A percentile compares a stretch with the other conserved stretches of the same genome.
Conservation (phyloP, 2,113 vertebrate genomes). For the Brachyhypopomus occidentalis region DNA sequence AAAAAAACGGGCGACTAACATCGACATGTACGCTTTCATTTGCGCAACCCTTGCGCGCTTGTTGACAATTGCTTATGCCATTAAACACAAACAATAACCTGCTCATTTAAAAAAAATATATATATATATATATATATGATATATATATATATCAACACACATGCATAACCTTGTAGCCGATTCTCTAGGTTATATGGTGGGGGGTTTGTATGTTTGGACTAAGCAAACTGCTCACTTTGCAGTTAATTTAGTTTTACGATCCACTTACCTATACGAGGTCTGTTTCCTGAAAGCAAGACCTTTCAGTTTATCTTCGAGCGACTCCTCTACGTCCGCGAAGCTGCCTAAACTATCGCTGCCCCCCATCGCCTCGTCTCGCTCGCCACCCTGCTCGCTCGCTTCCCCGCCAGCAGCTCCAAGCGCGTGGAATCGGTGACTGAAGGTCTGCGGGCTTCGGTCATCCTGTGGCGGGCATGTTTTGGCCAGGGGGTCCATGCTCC, state of each 20-base stretch:
- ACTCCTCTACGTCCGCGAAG: conserved; percentile 73
- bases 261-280: conserved; percentile 86
- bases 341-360: conserved; percentile 53
- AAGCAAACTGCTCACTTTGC: too few relatives aligned
- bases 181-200: background rate
- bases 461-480: conserved; percentile 63
- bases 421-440: background rate
- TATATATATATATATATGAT: too few relatives aligned
- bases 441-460: conserved; percentile 68
- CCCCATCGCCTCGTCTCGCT: conserved; percentile 63
- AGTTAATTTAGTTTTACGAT: background rate
- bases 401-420: conserved; percentile 55
- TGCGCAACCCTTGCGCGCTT: background rate
- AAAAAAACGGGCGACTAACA: too few relatives aligned
- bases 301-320: conserved; percentile 83
- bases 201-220: background rate
- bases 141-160: too few relatives aligned
- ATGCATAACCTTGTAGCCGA: too few relatives aligned
- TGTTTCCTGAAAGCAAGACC: conserved; percentile 87
- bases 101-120: background rate
- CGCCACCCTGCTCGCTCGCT: conserved; percentile 54
- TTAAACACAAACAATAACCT: background rate
- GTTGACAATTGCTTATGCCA: background rate
- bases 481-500: conserved; percentile 65
- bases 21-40: too few relatives aligned